Conservation (phyloP, 2,113 vertebrate species). For the Asarcornis scutulata region DNA sequence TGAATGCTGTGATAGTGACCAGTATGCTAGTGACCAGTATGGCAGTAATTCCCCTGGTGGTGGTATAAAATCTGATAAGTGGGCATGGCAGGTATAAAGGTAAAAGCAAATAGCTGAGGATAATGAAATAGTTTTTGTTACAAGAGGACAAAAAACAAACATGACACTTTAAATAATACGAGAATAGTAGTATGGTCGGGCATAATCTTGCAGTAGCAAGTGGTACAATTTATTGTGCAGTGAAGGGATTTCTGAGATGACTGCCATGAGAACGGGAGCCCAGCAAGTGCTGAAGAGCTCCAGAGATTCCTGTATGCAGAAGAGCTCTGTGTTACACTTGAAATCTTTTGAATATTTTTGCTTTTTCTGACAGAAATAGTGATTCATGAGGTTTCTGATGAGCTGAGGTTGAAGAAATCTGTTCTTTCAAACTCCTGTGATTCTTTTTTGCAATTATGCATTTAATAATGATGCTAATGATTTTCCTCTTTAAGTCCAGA, state of each 20-base stretch:
- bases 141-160: neutral
- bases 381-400: neutral
- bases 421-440: neutral
- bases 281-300: neutral
- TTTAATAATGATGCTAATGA: neutral
- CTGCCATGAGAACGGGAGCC: neutral
- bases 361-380: conserved; percentile 9
- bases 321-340: neutral
- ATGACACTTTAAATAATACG: neutral
- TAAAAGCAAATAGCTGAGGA: neutral
- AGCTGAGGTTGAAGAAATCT: neutral
- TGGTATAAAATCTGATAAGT: neutral
- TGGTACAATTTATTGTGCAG: neutral
- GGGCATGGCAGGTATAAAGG: neutral
- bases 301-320: neutral
- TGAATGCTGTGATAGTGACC: neutral
- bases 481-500: neutral
- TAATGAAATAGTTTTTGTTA: neutral
- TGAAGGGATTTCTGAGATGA: neutral
- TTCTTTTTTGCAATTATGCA: neutral
- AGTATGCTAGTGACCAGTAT: neutral
- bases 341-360: conserved; percentile 31
- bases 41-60: neutral
- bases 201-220: neutral
- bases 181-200: neutral